These are phyloP conservation scores for Drosophila paulistorum DNA, from an alignment of 1,140 invertebrate species.

Conservation along the genomic window DNA sequence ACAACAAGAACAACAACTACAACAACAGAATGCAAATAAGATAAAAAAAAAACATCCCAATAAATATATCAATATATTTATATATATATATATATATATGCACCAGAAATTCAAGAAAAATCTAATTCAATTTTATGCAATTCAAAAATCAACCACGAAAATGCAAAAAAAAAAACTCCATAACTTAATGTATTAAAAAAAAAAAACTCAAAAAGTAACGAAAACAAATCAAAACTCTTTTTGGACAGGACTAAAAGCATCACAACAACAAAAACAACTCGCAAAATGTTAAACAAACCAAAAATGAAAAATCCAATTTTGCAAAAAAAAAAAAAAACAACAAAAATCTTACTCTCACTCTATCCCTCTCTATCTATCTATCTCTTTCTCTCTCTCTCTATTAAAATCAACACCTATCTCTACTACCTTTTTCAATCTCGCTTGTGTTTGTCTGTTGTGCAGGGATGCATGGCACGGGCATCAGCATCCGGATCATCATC, in stretches of 20 bases:
- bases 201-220: conserved; percentile 10
- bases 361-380: conserved; percentile 33
- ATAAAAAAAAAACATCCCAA: conserved; percentile 36
- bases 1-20: conserved; percentile 72
- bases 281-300: conserved; percentile 47
- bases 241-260: conserved; percentile 75
- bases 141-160: conserved; percentile 68
- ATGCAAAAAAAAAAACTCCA: conserved; percentile 43
- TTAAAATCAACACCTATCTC: conserved; percentile 71
- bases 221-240: conserved; percentile 60
- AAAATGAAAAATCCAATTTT: conserved; percentile 55
- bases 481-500: conserved; percentile 4
- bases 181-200: conserved; percentile 25
- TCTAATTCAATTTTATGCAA: conserved; percentile 75
- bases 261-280: conserved; percentile 67
- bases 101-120: conserved; percentile 54
- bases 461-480: conserved; percentile 74
- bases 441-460: conserved; percentile 83
- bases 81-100: conserved; percentile 32
- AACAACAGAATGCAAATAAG: conserved; percentile 71
- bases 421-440: conserved; percentile 82
- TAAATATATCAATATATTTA: conserved; percentile 45
- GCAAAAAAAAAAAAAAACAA: conserved; percentile 29
- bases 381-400: conserved; percentile 34
- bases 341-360: conserved; percentile 60